Base-by-base conservation (phyloP, 2,113 vertebrate species). In the Suncus etruscus region DNA sequence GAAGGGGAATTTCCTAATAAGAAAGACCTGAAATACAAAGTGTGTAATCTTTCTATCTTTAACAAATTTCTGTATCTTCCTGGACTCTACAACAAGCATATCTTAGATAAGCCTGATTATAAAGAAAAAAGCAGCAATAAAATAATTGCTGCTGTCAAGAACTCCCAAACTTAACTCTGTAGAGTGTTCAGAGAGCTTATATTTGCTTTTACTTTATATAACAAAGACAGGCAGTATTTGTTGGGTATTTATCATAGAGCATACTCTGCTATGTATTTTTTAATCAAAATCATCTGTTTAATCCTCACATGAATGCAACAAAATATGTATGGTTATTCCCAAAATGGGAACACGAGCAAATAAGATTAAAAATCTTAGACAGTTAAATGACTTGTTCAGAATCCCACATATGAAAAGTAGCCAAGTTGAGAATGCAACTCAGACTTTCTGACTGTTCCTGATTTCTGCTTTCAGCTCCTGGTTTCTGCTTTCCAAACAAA, bases 351-450 rank as follows among this genome's bases (percentile, higher is more conserved):
- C 4, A 20, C 78, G n/a, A 45, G 8, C 50, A 58, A 83, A 91
- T 51, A 6, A 79, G 14, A 78, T 32, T 31, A 51, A 54, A 29
- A 83, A 31, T 27, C 6, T 83, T 14, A 48, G 45, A 27, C 25
- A 74, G 29, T 76, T 39, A 22, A 65, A 24, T 45, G 31, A 54
- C 29, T 90, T 83, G 29, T 8, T 22, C 63, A 89, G n/a, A 91
- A 82, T 74, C 66, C 68, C 10, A 77, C 48, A 85, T 24, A 77
- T 11, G 25, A 16, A 69, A 50, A 47, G 54, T 45, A 83, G 22
- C 58, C 89, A 86, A 24, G 16, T 12, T 82, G 47, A 86, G 51
- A 81, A 78, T 76, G 25, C 81, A 76, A 76, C 14, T 25, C 47
- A 93, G 31, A 27, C 39, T 85, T 50, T 32, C 50, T 69, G 18